Percentiles rank a stretch among this genome's conserved stretches.
These are phyloP conservation scores for Trypoxylon attenuatum DNA, from an alignment of 2,888 invertebrate genomes.

Conservation along the genomic window DNA sequence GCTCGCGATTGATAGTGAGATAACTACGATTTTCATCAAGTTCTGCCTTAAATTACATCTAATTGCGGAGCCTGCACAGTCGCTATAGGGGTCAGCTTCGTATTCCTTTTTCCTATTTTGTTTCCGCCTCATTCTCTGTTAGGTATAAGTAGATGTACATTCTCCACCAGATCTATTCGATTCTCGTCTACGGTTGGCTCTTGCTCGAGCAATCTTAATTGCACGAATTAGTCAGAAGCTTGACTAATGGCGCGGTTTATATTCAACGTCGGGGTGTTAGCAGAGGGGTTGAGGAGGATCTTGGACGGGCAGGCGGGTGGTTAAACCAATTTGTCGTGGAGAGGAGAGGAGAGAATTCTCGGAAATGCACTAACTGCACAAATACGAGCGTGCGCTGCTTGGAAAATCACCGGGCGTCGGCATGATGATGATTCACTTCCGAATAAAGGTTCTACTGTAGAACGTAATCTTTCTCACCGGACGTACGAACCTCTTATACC, in stretches of 20 bases:
- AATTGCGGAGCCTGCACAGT: slow-evolving; percentile 19
- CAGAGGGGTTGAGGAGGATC: slow-evolving; percentile 20
- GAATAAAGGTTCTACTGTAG: too few species aligned
- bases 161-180: slow-evolving; percentile 20
- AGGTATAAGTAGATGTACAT: slow-evolving; percentile 4
- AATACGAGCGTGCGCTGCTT: slow-evolving; percentile 1
- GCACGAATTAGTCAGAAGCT: slow-evolving; percentile 63
- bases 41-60: slow-evolving; percentile 26
- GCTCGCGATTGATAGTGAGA: slow-evolving; percentile 22
- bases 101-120: slow-evolving; percentile 26
- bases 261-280: slow-evolving; percentile 33
- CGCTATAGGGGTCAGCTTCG: slow-evolving; percentile 10
- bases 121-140: slow-evolving; percentile 3
- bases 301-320: slow-evolving; percentile 19
- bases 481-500: too few species aligned
- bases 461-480: too few species aligned
- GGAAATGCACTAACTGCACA: slow-evolving; percentile 25
- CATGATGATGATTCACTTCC: slow-evolving; percentile 30
- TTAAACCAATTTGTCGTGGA: slow-evolving; percentile 52
- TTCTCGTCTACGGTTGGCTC: slow-evolving; percentile 16
- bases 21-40: slow-evolving; percentile 8
- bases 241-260: slow-evolving; percentile 62
- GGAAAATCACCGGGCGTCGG: slow-evolving; percentile 13
- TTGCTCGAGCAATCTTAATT: slow-evolving; percentile 55
- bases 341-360: slow-evolving; percentile 42